Base-by-base conservation (phyloP, 1,140 invertebrate genomes). In the Eciton burchellii region DNA sequence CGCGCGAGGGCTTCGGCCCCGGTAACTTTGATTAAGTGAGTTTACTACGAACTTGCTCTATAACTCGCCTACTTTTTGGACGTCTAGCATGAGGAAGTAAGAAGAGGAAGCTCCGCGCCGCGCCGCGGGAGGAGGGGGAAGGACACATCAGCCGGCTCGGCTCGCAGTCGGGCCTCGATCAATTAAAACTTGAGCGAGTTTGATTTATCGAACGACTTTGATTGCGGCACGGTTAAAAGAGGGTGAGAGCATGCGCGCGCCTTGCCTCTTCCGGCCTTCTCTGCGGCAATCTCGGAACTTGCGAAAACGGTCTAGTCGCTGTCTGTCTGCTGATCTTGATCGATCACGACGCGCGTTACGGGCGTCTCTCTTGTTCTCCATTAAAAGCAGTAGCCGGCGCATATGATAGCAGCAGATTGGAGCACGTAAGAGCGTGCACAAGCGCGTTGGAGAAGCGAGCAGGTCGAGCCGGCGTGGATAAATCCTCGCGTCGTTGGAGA, bases 141-240 rank as follows among this genome's bases (percentile, higher is more conserved):
- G 6, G n/a, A 21, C 16, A 57, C 24, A 56, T 57, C 70, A 60
- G 26, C 56, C 35, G 24, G n/a, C 54, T 49, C 43, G 43, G n/a
- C 68, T 60, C 35, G 14, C 41, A 54, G 43, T 79, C 76, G 41
- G 4, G 29, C 43, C 43, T 68, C 66, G 79, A 81, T 73, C 79
- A 81, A 81, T 81, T 81, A 81, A 81, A 81, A 81, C 79, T 81
- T 81, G 29, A 52, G 16, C 43, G 56, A 81, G 79, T 81, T 81
- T 81, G 54, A 81, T 81, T 81, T 81, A 81, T 81, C 79, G 79
- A 81, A 81, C 79, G 79, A 81, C 79, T 81, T 81, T 81, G 79
- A 81, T 81, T 74, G 79, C 79, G 68, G 45, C 45, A 47, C 77
- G 26, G 68, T 81, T 74, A 73, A 74, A 60, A 74, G 63, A 63